phyloP scores from a whole-genome alignment of 2,113 vertebrate genomes.

The Struthio camelus region DNA sequence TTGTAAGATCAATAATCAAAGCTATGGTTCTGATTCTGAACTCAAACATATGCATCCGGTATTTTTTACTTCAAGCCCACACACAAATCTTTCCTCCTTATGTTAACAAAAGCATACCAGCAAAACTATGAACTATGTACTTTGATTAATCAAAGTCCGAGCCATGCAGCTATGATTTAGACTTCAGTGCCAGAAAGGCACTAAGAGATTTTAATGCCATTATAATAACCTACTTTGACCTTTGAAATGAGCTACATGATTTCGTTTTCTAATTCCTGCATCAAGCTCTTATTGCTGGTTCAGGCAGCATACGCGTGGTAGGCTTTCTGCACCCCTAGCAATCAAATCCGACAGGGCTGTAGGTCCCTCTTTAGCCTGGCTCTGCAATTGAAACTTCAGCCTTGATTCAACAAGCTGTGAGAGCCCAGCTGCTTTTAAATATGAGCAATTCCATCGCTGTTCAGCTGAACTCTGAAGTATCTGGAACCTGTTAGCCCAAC shows the following conservation, averaged over 20 bases:
- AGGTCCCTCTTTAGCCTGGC: not conserved
- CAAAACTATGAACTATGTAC: not conserved
- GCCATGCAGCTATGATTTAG: not conserved
- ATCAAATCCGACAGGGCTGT: rapidly evolving
- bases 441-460: not conserved
- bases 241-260: not conserved
- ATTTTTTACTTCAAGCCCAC: not conserved
- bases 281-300: not conserved
- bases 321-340: not conserved
- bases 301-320: not conserved
- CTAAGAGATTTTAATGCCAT: not conserved
- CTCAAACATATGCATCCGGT: not conserved
- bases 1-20: not conserved
- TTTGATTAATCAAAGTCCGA: not conserved
- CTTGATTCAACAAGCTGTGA: not conserved
- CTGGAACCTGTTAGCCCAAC: not conserved
- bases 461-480: not conserved
- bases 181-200: not conserved
- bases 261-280: not conserved
- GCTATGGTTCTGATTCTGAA: not conserved
- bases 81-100: not conserved
- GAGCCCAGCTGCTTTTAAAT: not conserved
- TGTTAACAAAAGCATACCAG: not conserved
- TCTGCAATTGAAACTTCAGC: not conserved
- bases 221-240: not conserved